phyloP scores from a whole-genome alignment of 2,888 invertebrate species.

The Trichopria drosophilae region DNA sequence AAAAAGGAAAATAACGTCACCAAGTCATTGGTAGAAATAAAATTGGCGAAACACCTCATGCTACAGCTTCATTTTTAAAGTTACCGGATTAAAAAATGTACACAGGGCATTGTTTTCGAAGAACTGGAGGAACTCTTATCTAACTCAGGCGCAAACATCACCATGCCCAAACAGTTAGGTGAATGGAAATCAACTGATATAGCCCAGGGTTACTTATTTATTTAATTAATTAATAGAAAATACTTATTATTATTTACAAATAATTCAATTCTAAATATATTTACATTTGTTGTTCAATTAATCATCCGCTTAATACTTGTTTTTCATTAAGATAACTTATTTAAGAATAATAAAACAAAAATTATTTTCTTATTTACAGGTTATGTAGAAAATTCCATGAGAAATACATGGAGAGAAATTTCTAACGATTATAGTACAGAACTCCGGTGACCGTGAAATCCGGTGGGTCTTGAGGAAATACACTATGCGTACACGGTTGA shows the following conservation, averaged over 20 bases:
- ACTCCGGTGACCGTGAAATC: no score
- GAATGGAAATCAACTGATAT: constrained; percentile 27
- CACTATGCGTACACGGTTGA: no score
- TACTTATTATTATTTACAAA: no score
- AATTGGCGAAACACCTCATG: no score
- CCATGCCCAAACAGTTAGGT: constrained; percentile 32
- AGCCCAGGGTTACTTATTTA: constrained; percentile 9
- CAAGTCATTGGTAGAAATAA: constrained; percentile 31
- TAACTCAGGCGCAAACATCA: constrained; percentile 28
- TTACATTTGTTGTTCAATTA: no score
- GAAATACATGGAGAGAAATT: no score
- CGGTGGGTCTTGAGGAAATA: no score
- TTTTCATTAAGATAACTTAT: not conserved
- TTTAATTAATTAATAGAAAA: constrained; percentile 2
- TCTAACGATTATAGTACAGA: no score
- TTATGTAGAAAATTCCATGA: constrained; percentile 7
- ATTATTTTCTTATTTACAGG: constrained; percentile 4
- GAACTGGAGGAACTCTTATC: constrained; percentile 31
- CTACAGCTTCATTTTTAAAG: constrained; percentile 26
- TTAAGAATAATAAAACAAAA: constrained; percentile 1
- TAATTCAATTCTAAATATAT: no score
- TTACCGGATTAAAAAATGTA: constrained; percentile 27
- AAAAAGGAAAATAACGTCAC: constrained; percentile 28
- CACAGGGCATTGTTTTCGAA: no score
- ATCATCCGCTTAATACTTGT: no score